These are phyloP conservation scores for Microtus montanus DNA, from an alignment of 2,113 vertebrate species.

Conservation along the genomic window DNA sequence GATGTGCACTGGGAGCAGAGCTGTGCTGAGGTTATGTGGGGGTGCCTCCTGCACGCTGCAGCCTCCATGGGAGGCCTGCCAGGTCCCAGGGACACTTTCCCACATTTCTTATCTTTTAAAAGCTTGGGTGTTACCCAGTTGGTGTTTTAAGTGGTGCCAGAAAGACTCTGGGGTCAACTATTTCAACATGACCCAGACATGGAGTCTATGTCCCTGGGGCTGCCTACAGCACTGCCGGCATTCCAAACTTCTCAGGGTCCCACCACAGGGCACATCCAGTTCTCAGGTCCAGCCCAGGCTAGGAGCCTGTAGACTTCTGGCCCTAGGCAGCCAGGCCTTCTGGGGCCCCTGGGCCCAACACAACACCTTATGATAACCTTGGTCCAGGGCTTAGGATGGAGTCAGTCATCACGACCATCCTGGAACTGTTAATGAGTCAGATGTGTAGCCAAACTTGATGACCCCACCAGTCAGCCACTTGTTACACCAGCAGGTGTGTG, in stretches of 20 bases:
- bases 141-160: background rate
- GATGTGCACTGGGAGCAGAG: fast-evolving
- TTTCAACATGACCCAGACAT: no score
- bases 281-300: background rate
- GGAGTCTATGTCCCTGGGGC: background rate
- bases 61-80: background rate
- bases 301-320: fast-evolving
- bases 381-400: background rate
- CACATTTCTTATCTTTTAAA: background rate
- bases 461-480: background rate
- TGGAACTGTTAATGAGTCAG: background rate
- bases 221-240: no score
- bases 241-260: background rate
- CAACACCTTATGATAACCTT: fast-evolving
- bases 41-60: fast-evolving
- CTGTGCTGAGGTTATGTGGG: background rate
- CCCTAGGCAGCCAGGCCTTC: fast-evolving
- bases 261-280: fast-evolving
- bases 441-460: background rate
- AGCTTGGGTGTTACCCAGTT: background rate
- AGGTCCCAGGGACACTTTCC: background rate
- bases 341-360: background rate
- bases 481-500: background rate
- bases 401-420: background rate
- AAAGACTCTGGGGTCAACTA: background rate